These are phyloP conservation scores for Coregonus clupeaformis DNA, from an alignment of 2,113 vertebrate species.

Conservation along the genomic window DNA sequence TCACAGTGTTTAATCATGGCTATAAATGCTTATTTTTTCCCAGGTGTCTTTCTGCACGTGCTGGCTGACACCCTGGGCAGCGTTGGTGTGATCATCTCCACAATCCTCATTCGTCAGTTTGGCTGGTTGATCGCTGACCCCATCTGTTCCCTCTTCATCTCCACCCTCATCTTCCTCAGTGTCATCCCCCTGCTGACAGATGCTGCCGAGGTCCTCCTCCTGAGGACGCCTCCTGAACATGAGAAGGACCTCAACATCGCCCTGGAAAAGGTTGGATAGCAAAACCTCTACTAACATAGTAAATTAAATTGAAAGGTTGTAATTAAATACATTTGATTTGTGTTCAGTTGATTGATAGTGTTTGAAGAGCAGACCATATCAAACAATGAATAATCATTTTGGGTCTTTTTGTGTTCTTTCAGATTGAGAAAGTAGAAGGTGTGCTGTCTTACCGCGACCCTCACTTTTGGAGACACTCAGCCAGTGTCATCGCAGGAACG, in stretches of 20 bases:
- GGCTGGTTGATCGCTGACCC: slow-evolving; percentile 98
- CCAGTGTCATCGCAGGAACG: slow-evolving; percentile 88
- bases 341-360: not conserved
- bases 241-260: slow-evolving; percentile 90
- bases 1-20: too few relatives aligned
- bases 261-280: slow-evolving; percentile 86
- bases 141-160: slow-evolving; percentile 96
- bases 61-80: slow-evolving; percentile 96
- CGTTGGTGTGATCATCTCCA: slow-evolving; percentile 95
- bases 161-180: slow-evolving; percentile 92
- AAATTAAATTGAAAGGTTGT: not conserved
- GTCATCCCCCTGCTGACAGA: slow-evolving; percentile 95
- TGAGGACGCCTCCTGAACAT: slow-evolving; percentile 84
- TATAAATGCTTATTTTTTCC: slow-evolving; percentile 24
- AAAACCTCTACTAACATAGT: not conserved
- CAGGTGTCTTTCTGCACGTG: slow-evolving; percentile 95
- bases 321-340: not conserved
- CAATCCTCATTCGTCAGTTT: slow-evolving; percentile 95
- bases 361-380: not conserved
- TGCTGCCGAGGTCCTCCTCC: slow-evolving; percentile 89
- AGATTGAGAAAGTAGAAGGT: slow-evolving; percentile 97
- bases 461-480: slow-evolving; percentile 97
- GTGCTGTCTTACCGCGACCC: slow-evolving; percentile 94
- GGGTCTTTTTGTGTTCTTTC: slow-evolving; percentile 29
- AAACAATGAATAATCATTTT: not conserved